These are phyloP conservation scores for Papilio polytes DNA, from an alignment of 1,140 invertebrate genomes.

Conservation along the genomic window DNA sequence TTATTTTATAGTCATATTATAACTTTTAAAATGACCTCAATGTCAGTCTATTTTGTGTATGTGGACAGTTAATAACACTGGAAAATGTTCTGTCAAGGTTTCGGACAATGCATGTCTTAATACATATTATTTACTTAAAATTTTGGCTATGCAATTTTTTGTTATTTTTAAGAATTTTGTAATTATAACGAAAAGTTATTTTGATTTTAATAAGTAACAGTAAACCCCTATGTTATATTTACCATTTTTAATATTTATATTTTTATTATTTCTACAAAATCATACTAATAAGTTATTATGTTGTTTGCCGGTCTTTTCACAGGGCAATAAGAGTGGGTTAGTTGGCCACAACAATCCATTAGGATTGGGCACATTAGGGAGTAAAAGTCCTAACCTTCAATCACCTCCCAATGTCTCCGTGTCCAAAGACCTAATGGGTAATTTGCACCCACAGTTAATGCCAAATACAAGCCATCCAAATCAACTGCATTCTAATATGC, in stretches of 20 bases:
- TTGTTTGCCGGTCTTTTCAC: constrained; percentile 79
- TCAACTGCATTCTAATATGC: constrained; percentile 81
- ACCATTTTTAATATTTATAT: background rate
- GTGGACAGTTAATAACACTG: background rate
- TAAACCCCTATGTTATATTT: background rate
- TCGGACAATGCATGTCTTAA: background rate
- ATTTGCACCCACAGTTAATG: constrained; percentile 83
- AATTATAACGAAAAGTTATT: background rate
- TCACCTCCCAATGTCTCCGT: constrained; percentile 90
- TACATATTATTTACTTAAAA: background rate
- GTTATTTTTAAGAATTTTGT: background rate
- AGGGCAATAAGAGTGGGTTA: constrained; percentile 89
- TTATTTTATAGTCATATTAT: background rate
- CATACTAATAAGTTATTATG: constrained; percentile 68
- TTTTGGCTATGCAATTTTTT: background rate
- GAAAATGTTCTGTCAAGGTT: constrained; percentile 13
- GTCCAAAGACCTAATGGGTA: constrained; percentile 82
- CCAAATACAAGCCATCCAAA: constrained; percentile 84
- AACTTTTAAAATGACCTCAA: background rate
- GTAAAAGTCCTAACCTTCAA: constrained; percentile 92
- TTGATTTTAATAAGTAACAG: too few species aligned
- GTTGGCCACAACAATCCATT: constrained; percentile 88
- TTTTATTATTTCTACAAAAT: constrained; percentile 40
- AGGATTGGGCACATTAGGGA: constrained; percentile 89
- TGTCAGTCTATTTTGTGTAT: background rate